phyloP scores from a whole-genome alignment of 2,113 vertebrate species.

The Nothoprocta perdicaria region DNA sequence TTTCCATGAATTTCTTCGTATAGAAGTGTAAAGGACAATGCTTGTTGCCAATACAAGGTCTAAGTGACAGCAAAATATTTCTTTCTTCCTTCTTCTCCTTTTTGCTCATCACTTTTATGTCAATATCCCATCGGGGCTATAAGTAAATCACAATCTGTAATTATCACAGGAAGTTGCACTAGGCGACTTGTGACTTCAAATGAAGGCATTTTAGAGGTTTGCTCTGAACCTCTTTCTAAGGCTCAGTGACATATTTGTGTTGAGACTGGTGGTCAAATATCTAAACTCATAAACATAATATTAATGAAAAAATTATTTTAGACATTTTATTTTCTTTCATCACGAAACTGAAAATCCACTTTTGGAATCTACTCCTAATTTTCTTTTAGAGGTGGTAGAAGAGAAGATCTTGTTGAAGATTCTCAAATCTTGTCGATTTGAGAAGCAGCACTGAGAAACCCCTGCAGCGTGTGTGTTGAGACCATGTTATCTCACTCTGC shows the following conservation, averaged over 20 bases:
- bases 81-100: not conserved
- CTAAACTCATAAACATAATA: not conserved
- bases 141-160: not conserved
- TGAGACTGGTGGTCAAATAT: not conserved
- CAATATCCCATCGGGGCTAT: not conserved
- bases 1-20: not conserved
- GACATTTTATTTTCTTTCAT: not conserved
- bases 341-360: not conserved
- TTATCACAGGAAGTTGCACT: not conserved
- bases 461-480: not conserved
- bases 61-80: not conserved
- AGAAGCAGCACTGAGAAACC: not conserved
- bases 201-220: not conserved
- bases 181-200: not conserved
- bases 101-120: not conserved
- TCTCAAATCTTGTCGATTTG: not conserved
- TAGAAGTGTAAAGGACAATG: not conserved
- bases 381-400: not conserved
- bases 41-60: fast-evolving
- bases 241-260: not conserved
- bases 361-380: not conserved
- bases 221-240: not conserved
- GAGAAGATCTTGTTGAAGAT: not conserved
- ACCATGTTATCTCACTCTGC: not conserved
- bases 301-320: not conserved